Base-by-base conservation (phyloP, 2,797 vertebrate species). In the Paratrypauchen microcephalus region DNA sequence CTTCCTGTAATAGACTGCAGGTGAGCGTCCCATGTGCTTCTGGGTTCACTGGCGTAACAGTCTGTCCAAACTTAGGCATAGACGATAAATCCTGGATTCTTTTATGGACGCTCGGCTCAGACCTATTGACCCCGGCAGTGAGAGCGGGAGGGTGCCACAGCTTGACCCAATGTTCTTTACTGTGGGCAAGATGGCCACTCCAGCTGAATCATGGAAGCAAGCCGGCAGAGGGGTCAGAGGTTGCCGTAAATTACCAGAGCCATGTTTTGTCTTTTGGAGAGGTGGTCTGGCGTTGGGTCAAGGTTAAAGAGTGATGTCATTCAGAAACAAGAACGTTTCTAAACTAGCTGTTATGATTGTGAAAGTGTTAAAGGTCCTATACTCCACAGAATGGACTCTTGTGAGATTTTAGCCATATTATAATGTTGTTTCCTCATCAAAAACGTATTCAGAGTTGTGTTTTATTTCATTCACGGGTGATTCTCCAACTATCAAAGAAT, bases 161-260 rank as follows among this genome's bases (percentile, higher is more conserved):
- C 69, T 76, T 77, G 21, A 72, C 71, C 7, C 19, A 73, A 71
- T 69, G 79, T 78, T 79, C 77, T 64, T 80, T 79, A 71, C 47
- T 59, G 61, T 4, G 9, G 68, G 18, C 1, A 41, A 9, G 72
- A 72, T 74, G 66, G 68, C 71, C 65, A 57, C 62, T 67, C 58
- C 47, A 19, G 63, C 66, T 81, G 79, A 82, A 73, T 83, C 81
- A 78, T 77, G 75, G 65, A 62, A 41, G 63, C 58, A 76, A 24
- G 60, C 24, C 67, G 68, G 56, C 69, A 72, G 55, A 11, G 26
- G 74, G 78, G 76, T 85, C 28, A 82, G 56, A 80, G 85, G 83
- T 86, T 76, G 71, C 76, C 68, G 63, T 83, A 83, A 59, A 84
- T 87, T 81, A 86, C 57, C 8, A 45, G 72, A 63, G 56, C 73